Conservation (phyloP, 1,140 invertebrate species). For the Drosophila serrata region DNA sequence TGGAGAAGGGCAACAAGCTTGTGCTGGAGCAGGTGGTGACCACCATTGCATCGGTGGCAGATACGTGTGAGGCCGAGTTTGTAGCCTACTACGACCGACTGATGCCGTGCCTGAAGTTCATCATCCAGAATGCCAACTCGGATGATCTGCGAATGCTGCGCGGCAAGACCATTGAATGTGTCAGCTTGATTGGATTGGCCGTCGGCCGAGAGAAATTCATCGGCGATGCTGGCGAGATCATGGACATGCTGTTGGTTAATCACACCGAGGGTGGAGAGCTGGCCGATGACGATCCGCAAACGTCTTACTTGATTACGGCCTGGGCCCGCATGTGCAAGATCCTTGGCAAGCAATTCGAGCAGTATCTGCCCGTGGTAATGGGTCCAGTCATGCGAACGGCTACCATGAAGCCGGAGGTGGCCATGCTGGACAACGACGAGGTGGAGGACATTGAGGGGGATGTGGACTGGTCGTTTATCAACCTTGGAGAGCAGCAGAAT, state of each 20-base stretch:
- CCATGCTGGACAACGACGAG: conserved; percentile 97
- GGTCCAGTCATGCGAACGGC: conserved; percentile 98
- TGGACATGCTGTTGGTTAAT: conserved; percentile 97
- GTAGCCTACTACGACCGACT: conserved; percentile 90
- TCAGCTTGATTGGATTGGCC: conserved; percentile 98
- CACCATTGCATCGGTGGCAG: conserved; percentile 99
- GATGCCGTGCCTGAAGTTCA: conserved; percentile 99
- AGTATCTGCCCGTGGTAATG: conserved; percentile 99
- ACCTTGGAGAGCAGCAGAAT: conserved; percentile 97
- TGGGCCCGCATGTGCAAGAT: conserved; percentile 99
- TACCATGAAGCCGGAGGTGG: conserved; percentile 98
- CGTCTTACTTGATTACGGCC: conserved; percentile 98
- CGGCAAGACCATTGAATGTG: conserved; percentile 99
- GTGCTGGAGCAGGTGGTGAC: conserved; percentile 99
- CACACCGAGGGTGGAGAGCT: conserved; percentile 92
- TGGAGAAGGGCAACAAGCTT: conserved; percentile 97
- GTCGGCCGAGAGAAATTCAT: conserved; percentile 98
- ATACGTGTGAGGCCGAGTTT: conserved; percentile 99
- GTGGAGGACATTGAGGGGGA: conserved; percentile 94
- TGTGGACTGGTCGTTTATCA: conserved; percentile 99
- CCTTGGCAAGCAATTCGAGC: conserved; percentile 97
- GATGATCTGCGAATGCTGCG: conserved; percentile 95
- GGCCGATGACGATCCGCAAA: conserved; percentile 98
- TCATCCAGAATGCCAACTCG: conserved; percentile 96
- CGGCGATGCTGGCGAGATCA: conserved; percentile 97